Conservation (phyloP, 2,113 vertebrate species). For the Cyrtonyx montezumae region DNA sequence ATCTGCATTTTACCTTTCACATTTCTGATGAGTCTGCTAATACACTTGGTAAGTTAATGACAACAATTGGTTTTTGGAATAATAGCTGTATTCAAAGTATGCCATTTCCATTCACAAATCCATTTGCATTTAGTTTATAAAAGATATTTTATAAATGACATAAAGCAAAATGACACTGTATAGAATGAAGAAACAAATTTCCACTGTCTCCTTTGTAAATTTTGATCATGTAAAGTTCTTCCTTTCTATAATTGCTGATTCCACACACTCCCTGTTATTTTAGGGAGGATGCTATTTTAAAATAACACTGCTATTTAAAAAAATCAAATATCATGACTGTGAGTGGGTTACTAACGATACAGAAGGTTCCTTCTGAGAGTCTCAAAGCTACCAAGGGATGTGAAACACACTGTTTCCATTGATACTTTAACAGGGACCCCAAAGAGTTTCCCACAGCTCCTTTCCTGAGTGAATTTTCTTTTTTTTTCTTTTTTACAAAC, state of each 20-base stretch:
- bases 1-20: not conserved
- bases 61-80: not conserved
- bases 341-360: not conserved
- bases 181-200: not conserved
- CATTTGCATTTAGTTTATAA: not conserved
- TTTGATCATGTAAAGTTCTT: fast-evolving
- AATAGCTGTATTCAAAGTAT: not conserved
- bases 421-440: not conserved
- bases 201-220: not conserved
- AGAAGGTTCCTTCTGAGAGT: not conserved
- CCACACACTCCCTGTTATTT: not conserved
- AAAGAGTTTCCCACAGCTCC: not conserved
- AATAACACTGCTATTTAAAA: not conserved
- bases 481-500: not conserved
- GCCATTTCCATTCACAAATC: not conserved
- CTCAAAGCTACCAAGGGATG: not conserved
- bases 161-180: not conserved
- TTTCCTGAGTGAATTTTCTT: not conserved
- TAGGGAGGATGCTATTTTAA: not conserved
- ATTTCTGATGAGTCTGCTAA: not conserved
- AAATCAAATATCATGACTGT: not conserved
- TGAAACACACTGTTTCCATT: not conserved
- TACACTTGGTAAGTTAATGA: not conserved
- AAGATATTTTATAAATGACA: not conserved
- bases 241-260: not conserved